Evolutionary conservation across 2,888 invertebrate species (phyloP).

Genomic region (Steinernema carpocapsae): DNA sequence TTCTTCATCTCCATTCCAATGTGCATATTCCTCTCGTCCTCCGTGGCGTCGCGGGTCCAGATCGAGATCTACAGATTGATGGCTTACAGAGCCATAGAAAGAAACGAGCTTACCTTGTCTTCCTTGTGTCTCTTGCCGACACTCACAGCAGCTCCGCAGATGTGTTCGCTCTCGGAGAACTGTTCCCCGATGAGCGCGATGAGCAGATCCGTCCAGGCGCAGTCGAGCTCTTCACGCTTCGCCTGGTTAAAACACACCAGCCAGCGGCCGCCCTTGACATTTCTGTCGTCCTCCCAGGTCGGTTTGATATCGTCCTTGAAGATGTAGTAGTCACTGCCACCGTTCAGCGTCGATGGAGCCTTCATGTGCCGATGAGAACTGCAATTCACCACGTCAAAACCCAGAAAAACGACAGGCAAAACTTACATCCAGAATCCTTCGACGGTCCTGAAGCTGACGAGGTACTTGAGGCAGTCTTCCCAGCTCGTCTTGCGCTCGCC

Average conservation of each 20-base stretch:
- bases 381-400: too few species aligned
- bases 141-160: slow-evolving; percentile 96
- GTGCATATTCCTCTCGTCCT: slow-evolving; percentile 73
- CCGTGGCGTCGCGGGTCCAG: slow-evolving; percentile 87
- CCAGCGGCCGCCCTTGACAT: slow-evolving; percentile 90
- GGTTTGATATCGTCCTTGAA: slow-evolving; percentile 80
- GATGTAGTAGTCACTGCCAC: slow-evolving; percentile 81
- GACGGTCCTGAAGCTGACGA: neutral
- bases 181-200: slow-evolving; percentile 89
- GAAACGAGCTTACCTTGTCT: slow-evolving; percentile 72
- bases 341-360: neutral
- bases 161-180: slow-evolving; percentile 81
- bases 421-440: slow-evolving; percentile 7
- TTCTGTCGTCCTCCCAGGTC: slow-evolving; percentile 94
- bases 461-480: neutral
- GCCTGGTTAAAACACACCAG: slow-evolving; percentile 77
- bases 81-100: slow-evolving; percentile 81
- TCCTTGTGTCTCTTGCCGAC: slow-evolving; percentile 88
- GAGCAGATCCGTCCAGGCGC: slow-evolving; percentile 67
- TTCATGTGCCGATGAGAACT: neutral
- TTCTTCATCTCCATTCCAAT: slow-evolving; percentile 48
- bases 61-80: slow-evolving; percentile 76
- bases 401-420: neutral
- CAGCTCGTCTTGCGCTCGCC: neutral
- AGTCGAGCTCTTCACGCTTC: slow-evolving; percentile 53